Percentiles rank a stretch among this genome's conserved stretches.
Evolutionary conservation across 2,888 invertebrate species (phyloP).

Genomic region (Tineola bisselliella): DNA sequence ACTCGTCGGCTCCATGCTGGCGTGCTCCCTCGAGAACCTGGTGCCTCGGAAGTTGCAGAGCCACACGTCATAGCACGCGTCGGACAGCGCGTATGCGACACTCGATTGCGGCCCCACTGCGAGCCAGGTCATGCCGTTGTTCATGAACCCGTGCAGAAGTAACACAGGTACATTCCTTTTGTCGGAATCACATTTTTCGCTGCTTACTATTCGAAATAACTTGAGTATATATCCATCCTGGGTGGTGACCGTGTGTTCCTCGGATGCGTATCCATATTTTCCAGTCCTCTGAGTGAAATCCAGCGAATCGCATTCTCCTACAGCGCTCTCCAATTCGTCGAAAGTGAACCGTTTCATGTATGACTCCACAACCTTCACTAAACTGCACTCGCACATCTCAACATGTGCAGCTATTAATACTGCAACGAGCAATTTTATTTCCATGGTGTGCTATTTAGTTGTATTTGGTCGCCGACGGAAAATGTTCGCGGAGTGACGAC

Average conservation of each 20-base stretch:
- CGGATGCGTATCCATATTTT: not conserved
- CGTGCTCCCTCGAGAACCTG: not conserved
- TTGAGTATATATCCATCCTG: not conserved
- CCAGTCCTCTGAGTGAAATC: not conserved
- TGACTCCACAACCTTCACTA: not conserved
- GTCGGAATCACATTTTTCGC: slow-evolving; percentile 12
- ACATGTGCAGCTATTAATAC: no score
- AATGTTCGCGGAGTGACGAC: no score
- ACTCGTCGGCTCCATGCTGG: not conserved
- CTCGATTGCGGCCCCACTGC: slow-evolving; percentile 26
- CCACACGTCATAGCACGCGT: slow-evolving; percentile 2
- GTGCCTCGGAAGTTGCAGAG: not conserved
- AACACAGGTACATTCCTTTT: slow-evolving; percentile 32
- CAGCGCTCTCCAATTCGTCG: not conserved
- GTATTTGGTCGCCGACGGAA: no score
- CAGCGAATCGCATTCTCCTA: not conserved
- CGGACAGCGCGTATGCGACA: slow-evolving; percentile 25
- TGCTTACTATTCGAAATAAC: not conserved
- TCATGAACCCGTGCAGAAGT: slow-evolving; percentile 44
- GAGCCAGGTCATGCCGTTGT: slow-evolving; percentile 37
- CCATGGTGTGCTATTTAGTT: no score
- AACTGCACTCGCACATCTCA: not conserved
- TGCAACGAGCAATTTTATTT: no score
- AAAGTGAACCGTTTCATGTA: not conserved
- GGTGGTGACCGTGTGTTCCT: not conserved